These are phyloP conservation scores for Eremophila alpestris DNA, from an alignment of 2,797 vertebrate species.

Conservation along the genomic window DNA sequence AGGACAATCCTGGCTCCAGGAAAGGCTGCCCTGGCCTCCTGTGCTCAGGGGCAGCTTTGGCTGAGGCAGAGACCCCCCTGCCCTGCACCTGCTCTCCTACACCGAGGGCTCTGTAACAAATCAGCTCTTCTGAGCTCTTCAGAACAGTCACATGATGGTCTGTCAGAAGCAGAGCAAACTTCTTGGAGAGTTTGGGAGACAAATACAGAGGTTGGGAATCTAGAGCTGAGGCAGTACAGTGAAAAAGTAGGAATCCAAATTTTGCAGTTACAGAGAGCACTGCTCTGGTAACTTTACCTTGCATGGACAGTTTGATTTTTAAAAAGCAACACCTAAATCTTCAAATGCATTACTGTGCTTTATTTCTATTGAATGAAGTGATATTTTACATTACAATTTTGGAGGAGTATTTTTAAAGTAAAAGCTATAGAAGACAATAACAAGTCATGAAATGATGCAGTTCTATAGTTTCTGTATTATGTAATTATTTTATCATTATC, in stretches of 20 bases:
- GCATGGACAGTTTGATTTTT: not conserved
- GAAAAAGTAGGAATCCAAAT: not conserved
- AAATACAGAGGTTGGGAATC: not conserved
- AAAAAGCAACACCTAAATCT: not conserved
- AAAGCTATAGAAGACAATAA: not conserved
- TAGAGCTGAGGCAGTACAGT: not conserved
- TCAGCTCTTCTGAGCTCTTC: not conserved
- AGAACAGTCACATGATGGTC: not conserved
- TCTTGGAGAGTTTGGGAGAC: not conserved
- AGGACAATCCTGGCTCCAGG: not conserved
- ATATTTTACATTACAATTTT: not conserved
- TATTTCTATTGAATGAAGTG: not conserved
- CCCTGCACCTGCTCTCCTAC: not conserved
- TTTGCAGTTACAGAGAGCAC: not conserved
- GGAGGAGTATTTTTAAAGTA: not conserved
- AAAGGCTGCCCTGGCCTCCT: not conserved
- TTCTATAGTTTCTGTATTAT: not conserved
- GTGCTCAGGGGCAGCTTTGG: not conserved
- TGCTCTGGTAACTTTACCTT: not conserved
- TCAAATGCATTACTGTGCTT: not conserved
- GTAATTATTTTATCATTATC: not conserved
- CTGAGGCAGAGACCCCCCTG: not conserved
- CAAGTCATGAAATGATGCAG: not conserved
- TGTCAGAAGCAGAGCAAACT: not conserved
- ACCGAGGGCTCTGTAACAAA: not conserved